These are phyloP conservation scores for Chymomyza costata DNA, from an alignment of 1,140 invertebrate genomes.

Conservation along the genomic window DNA sequence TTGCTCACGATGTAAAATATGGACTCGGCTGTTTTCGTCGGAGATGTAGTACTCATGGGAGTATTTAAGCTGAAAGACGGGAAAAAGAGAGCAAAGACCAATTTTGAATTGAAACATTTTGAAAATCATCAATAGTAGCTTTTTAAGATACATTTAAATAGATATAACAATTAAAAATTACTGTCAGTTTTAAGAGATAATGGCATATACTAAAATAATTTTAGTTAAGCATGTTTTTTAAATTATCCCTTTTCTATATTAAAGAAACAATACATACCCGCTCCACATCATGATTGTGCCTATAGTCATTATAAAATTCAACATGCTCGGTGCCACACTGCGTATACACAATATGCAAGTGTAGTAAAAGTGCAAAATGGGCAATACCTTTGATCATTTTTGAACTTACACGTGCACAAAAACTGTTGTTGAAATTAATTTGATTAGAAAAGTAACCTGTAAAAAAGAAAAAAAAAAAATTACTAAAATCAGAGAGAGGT, in stretches of 20 bases:
- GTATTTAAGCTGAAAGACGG: constrained; percentile 67
- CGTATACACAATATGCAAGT: constrained; percentile 49
- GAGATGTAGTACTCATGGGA: constrained; percentile 76
- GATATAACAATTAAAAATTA: no score
- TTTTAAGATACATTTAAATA: no score
- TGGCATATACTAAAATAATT: no score
- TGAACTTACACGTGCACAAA: constrained; percentile 39
- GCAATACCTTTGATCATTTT: no score
- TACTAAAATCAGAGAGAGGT: constrained; percentile 20
- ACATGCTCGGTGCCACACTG: constrained; percentile 36
- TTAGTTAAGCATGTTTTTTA: no score
- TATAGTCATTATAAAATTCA: constrained; percentile 51
- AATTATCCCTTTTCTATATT: no score
- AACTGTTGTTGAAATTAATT: constrained; percentile 62
- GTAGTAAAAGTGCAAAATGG: no score
- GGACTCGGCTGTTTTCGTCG: constrained; percentile 61
- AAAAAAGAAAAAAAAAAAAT: constrained; percentile 10
- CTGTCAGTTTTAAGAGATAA: no score
- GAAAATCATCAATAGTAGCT: no score
- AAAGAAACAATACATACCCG: no score
- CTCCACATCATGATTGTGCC: constrained; percentile 44
- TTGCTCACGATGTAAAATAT: constrained; percentile 76
- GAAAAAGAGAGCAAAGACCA: background rate
- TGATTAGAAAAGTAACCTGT: constrained; percentile 64
- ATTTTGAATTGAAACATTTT: no score